These are phyloP conservation scores for Geococcyx californianus DNA, from an alignment of 2,113 vertebrate species.

Conservation along the genomic window DNA sequence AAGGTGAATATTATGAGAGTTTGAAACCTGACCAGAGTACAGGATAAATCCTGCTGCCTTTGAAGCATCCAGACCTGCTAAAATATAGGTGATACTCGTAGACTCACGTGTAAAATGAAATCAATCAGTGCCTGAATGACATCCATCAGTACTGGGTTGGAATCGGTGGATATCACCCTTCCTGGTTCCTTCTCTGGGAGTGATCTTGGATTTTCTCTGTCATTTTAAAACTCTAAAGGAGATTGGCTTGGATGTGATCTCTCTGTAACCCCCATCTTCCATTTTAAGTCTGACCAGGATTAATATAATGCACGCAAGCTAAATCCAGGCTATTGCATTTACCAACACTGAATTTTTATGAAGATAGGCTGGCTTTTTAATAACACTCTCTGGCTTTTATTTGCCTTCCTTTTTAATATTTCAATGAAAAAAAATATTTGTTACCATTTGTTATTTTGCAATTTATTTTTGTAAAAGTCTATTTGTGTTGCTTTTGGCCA, in stretches of 20 bases:
- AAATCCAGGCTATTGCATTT: slow-evolving; percentile 48
- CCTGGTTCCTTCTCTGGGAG: neutral
- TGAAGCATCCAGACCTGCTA: neutral
- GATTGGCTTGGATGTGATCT: neutral
- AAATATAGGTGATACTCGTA: neutral
- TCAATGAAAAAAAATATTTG: slow-evolving; percentile 18
- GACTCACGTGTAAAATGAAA: neutral
- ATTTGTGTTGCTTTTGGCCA: slow-evolving; percentile 48
- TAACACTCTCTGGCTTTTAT: slow-evolving; percentile 52
- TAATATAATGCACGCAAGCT: slow-evolving; percentile 55
- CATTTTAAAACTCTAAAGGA: neutral
- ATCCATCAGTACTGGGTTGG: neutral
- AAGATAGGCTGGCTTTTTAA: slow-evolving; percentile 48
- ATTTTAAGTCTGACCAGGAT: slow-evolving; percentile 31
- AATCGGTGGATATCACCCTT: neutral
- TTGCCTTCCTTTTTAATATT: slow-evolving; percentile 52
- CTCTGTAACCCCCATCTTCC: slow-evolving; percentile 7
- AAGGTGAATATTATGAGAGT: neutral
- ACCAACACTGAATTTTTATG: slow-evolving; percentile 57
- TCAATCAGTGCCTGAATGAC: neutral
- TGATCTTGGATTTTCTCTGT: neutral
- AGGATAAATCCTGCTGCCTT: neutral
- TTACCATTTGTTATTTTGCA: slow-evolving; percentile 53
- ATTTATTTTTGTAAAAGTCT: slow-evolving; percentile 59
- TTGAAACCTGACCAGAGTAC: neutral